Percentiles rank a stretch among this genome's conserved stretches.
phyloP scores from a whole-genome alignment of 2,797 vertebrate genomes.

The Podargus strigoides region DNA sequence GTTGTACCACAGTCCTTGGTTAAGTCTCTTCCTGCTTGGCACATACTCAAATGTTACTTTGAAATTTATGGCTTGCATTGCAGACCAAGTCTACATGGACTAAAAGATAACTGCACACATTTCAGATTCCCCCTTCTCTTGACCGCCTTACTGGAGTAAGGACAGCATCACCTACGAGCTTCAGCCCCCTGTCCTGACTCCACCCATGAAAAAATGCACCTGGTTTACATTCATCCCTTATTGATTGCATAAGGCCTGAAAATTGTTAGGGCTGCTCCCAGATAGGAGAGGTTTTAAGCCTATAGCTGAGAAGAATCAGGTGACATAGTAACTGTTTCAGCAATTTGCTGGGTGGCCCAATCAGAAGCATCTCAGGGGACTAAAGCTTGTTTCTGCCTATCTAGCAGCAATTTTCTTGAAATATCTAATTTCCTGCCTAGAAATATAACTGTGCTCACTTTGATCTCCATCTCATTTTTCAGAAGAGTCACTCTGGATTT shows the following conservation, averaged over 20 bases:
- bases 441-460: neutral
- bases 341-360: neutral
- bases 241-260: neutral
- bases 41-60: neutral
- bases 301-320: neutral
- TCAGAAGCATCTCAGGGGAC: neutral
- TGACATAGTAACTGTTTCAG: neutral
- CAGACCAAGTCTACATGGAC: accelerated
- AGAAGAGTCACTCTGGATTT: neutral
- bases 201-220: neutral
- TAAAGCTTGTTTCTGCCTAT: neutral
- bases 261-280: neutral
- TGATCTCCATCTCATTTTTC: neutral
- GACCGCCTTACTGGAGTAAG: neutral
- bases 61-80: neutral
- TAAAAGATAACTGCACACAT: neutral
- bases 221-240: neutral
- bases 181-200: neutral
- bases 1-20: neutral
- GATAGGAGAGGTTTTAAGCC: neutral
- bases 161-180: neutral
- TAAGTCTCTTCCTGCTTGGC: neutral
- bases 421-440: neutral
- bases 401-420: neutral
- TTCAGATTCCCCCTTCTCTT: neutral